Base-by-base conservation (phyloP, 2,797 vertebrate species). In the Sorex maritimensis region DNA sequence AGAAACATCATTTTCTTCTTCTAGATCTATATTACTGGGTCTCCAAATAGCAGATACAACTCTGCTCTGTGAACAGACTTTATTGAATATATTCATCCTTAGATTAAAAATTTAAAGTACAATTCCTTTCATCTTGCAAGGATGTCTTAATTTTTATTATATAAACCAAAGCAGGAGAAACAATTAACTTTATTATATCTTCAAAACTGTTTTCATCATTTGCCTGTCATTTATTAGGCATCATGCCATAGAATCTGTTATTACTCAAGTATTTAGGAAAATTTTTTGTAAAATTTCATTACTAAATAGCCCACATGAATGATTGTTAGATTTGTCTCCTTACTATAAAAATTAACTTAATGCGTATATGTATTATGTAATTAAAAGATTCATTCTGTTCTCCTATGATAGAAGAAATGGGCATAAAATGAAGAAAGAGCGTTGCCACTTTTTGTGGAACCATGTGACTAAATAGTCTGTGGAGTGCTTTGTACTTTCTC, bases 11-110 rank as follows among this genome's bases (percentile, higher is more conserved):
- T 38, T 93, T 91, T 87, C 90, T 91, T 87, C 90, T 80, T 74
- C 6, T 92, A 34, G 1, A 77, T 67, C 72, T 81, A 1, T 49
- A 93, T 92, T 41, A 93, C 13, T 49, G 34, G 85, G 78, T 92
- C 44, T 88, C 67, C 69, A 86, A 94, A 91, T 81, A 81, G 38
- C 85, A 81, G 97, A 38, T 49, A 95, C 58, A 96, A 69, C 26
- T 74, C 49, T 26, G 49, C 80, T 94, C 79, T 58, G 78, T 93
- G 68, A 83, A 92, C 71, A 92, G 6, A 23, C 81, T 90, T 89
- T 93, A 93, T 73, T 91, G 44, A 79, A 93, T 90, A 94, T 84
- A 74, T 2, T 79, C 26, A 91, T 38, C 10, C 84, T 87, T 92
- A 81, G 46, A 87, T 73, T 93, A 81, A 87, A 93, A 86, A 77